These are phyloP conservation scores for Tragelaphus oryx DNA, from an alignment of 2,797 vertebrate genomes.

Conservation along the genomic window DNA sequence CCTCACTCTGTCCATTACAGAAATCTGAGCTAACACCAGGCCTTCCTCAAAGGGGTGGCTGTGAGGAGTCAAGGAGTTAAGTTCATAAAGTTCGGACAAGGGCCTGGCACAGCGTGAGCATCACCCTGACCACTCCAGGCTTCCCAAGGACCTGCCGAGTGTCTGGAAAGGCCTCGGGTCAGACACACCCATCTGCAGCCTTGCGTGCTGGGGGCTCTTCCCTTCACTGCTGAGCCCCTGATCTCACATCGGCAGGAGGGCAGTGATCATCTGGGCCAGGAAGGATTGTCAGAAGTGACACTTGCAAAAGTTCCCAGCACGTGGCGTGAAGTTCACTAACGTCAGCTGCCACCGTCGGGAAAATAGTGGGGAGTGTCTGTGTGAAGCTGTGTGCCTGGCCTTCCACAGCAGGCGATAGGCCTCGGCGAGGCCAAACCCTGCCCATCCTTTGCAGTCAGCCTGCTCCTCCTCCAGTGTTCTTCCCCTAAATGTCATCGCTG, in stretches of 20 bases:
- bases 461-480: constrained; percentile 55
- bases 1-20: neutral
- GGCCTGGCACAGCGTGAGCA: neutral
- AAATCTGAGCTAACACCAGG: neutral
- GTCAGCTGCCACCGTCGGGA: neutral
- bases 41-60: neutral
- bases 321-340: neutral
- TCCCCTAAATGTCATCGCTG: constrained; percentile 46
- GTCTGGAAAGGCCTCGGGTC: neutral
- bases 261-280: neutral
- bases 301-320: neutral
- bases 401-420: neutral
- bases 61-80: neutral
- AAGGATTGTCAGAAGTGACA: neutral
- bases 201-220: accelerated
- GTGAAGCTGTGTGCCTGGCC: neutral
- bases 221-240: neutral
- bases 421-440: neutral
- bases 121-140: neutral
- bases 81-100: neutral
- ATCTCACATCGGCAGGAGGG: neutral
- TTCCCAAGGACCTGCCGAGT: neutral
- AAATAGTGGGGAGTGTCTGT: neutral
- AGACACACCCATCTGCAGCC: neutral
- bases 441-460: neutral